phyloP scores from a whole-genome alignment of 2,797 vertebrate genomes.

The Nannoperca obscura region DNA sequence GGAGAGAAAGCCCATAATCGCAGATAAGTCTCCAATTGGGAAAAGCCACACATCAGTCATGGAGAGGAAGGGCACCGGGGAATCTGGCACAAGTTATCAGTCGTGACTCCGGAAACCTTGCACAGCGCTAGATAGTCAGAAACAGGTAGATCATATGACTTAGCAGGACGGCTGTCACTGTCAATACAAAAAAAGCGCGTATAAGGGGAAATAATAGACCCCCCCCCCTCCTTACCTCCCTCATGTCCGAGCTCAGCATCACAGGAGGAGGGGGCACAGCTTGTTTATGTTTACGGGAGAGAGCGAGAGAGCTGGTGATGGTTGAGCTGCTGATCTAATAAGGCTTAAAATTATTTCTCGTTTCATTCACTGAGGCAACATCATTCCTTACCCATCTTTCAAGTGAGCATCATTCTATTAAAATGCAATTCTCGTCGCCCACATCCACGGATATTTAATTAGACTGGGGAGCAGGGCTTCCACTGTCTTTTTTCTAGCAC shows the following conservation, averaged over 20 bases:
- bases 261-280: conserved; percentile 29
- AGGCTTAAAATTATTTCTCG: conserved; percentile 75
- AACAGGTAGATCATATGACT: conserved; percentile 57
- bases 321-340: conserved; percentile 78
- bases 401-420: conserved; percentile 85
- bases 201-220: conserved; percentile 30
- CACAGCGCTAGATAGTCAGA: conserved; percentile 53
- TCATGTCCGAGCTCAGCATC: conserved; percentile 50
- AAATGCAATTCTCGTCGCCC: conserved; percentile 83
- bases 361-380: conserved; percentile 77
- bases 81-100: conserved; percentile 64
- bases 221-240: neutral
- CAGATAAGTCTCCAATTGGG: conserved; percentile 78
- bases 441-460: conserved; percentile 83
- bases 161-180: conserved; percentile 62
- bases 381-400: conserved; percentile 78
- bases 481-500: conserved; percentile 68
- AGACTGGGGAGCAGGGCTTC: conserved; percentile 78
- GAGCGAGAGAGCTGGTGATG: conserved; percentile 57
- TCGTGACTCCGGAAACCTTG: conserved; percentile 57
- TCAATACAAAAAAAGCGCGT: conserved; percentile 53
- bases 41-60: conserved; percentile 55
- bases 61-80: conserved; percentile 47
- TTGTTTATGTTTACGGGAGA: conserved; percentile 68
- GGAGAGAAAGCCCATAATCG: conserved; percentile 87